Evolutionary conservation across 1,140 invertebrate species (phyloP).

Genomic region (Antheraea mylitta): DNA sequence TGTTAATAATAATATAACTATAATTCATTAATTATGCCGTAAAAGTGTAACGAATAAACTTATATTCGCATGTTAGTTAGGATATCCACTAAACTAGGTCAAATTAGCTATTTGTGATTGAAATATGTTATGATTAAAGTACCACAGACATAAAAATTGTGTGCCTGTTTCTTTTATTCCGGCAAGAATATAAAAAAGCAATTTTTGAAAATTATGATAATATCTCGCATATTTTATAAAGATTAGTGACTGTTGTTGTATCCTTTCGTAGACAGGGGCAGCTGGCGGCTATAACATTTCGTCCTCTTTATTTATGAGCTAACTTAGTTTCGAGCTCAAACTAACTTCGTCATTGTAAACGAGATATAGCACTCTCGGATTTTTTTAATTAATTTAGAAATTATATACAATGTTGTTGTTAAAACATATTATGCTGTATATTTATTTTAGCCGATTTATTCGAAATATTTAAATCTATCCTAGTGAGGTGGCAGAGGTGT

Average conservation of each 20-base stretch:
- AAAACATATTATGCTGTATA: not conserved
- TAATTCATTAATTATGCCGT: too few relatives aligned
- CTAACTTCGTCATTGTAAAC: conserved; percentile 8
- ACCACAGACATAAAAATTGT: not conserved
- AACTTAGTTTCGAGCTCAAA: conserved; percentile 5
- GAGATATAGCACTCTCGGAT: not conserved
- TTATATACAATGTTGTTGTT: not conserved
- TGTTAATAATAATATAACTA: too few relatives aligned
- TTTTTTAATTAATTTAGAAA: not conserved
- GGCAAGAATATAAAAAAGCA: not conserved
- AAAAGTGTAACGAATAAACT: too few relatives aligned
- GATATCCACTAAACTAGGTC: too few relatives aligned
- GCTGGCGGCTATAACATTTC: not conserved
- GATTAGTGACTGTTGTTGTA: conserved; percentile 4
- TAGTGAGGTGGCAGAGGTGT: too few relatives aligned
- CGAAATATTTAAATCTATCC: too few relatives aligned
- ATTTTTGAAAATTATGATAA: conserved; percentile 2
- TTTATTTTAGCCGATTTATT: too few relatives aligned
- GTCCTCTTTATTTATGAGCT: conserved; percentile 4
- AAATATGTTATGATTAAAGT: too few relatives aligned
- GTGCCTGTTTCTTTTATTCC: not conserved
- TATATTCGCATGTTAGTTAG: too few relatives aligned
- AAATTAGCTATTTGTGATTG: too few relatives aligned
- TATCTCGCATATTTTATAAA: conserved; percentile 2
- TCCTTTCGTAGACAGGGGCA: not conserved